A percentile compares a stretch with the other conserved stretches of the same genome.
Conservation (phyloP, 1,140 invertebrate genomes). For the Zaprionus camerounensis region DNA sequence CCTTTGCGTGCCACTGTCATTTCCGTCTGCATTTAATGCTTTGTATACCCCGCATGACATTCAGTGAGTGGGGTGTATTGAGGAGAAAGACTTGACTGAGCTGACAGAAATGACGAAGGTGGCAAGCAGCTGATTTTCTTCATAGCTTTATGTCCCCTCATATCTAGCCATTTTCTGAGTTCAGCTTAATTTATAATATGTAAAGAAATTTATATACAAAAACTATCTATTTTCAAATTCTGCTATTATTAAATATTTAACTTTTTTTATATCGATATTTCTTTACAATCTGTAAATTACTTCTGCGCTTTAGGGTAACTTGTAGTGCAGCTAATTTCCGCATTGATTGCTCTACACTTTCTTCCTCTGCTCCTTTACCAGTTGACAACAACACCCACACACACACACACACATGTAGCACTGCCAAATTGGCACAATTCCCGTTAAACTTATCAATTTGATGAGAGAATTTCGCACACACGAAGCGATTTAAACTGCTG, state of each 20-base stretch:
- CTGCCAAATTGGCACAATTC: conserved; percentile 76
- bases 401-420: conserved; percentile 14
- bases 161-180: too few species aligned
- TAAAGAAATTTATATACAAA: too few species aligned
- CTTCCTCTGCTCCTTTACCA: conserved; percentile 21
- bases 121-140: too few species aligned
- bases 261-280: neutral
- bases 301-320: neutral
- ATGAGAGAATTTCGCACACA: conserved; percentile 53
- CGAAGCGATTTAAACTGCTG: conserved; percentile 8
- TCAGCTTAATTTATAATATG: too few species aligned
- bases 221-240: too few species aligned
- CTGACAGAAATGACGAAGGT: too few species aligned
- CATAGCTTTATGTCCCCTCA: too few species aligned
- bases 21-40: conserved; percentile 64
- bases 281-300: neutral
- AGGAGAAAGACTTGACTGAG: neutral
- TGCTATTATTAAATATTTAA: too few species aligned
- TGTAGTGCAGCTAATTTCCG: neutral
- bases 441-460: conserved; percentile 78
- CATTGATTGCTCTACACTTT: neutral
- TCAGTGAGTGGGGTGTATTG: neutral
- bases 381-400: conserved; percentile 56
- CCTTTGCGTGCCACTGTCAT: conserved; percentile 56
- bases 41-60: conserved; percentile 25